phyloP scores from a whole-genome alignment of 2,888 invertebrate species.

The Epistrophella euchroma region DNA sequence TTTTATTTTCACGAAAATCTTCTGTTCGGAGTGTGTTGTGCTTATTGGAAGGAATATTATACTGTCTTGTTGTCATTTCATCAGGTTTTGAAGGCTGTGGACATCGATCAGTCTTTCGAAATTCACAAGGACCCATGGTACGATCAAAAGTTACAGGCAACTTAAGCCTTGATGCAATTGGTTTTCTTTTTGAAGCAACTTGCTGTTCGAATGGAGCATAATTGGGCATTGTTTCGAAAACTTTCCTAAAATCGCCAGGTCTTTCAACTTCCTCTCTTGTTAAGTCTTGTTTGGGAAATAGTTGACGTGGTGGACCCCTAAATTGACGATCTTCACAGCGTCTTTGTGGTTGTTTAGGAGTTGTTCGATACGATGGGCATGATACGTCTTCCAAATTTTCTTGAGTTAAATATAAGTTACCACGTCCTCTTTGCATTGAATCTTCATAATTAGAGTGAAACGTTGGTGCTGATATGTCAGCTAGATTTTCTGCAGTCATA shows the following conservation, averaged over 20 bases:
- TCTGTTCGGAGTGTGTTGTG: not conserved
- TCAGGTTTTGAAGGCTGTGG: not conserved
- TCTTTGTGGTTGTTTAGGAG: not conserved
- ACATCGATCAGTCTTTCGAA: not conserved
- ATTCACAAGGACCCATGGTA: not conserved
- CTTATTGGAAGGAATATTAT: not conserved
- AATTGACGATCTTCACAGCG: not conserved
- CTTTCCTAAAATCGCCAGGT: conserved; percentile 37
- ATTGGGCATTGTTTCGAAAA: conserved; percentile 41
- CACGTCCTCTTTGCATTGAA: not conserved
- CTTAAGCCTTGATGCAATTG: not conserved
- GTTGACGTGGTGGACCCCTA: conserved; percentile 13
- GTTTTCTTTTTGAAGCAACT: not conserved
- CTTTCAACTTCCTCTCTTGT: not conserved
- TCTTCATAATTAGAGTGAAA: not conserved
- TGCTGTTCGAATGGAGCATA: conserved; percentile 56
- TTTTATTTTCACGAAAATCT: not conserved
- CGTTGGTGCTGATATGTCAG: not conserved
- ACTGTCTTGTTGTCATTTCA: not conserved
- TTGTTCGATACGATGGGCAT: not conserved
- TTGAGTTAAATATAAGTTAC: not conserved
- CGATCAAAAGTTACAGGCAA: conserved; percentile 31
- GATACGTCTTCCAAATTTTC: conserved; percentile 25
- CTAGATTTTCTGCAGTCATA: not conserved
- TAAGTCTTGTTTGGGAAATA: not conserved